Percentiles rank a stretch among this genome's conserved stretches.
These are phyloP conservation scores for Nicator chloris DNA, from an alignment of 2,113 vertebrate genomes.

Conservation along the genomic window DNA sequence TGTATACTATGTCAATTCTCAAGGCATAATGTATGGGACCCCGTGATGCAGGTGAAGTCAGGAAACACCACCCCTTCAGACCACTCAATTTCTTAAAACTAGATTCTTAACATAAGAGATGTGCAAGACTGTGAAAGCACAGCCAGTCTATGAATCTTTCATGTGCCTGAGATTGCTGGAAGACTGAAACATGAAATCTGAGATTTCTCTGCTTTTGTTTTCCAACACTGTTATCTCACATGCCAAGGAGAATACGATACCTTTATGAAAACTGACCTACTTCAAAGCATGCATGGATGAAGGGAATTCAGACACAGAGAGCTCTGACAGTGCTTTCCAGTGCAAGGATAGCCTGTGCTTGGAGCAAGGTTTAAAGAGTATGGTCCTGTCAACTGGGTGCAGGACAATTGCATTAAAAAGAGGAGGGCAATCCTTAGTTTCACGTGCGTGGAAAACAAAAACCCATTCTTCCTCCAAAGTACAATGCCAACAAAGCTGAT, in stretches of 20 bases:
- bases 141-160: neutral
- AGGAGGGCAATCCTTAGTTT: neutral
- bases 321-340: neutral
- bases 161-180: neutral
- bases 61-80: neutral
- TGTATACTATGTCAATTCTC: neutral
- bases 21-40: neutral
- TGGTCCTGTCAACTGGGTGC: neutral
- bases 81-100: neutral
- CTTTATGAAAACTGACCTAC: neutral
- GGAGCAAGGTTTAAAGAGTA: neutral
- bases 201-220: neutral
- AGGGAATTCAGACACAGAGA: neutral
- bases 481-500: neutral
- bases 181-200: neutral
- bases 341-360: neutral
- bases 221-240: neutral
- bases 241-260: neutral
- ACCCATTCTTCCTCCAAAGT: neutral
- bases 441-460: neutral
- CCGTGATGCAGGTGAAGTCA: neutral
- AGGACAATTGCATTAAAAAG: neutral
- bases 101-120: neutral
- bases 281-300: rapidly evolving
- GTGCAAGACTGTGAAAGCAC: neutral